phyloP scores from a whole-genome alignment of 2,797 vertebrate genomes.

The Pyrocephalus nanus region DNA sequence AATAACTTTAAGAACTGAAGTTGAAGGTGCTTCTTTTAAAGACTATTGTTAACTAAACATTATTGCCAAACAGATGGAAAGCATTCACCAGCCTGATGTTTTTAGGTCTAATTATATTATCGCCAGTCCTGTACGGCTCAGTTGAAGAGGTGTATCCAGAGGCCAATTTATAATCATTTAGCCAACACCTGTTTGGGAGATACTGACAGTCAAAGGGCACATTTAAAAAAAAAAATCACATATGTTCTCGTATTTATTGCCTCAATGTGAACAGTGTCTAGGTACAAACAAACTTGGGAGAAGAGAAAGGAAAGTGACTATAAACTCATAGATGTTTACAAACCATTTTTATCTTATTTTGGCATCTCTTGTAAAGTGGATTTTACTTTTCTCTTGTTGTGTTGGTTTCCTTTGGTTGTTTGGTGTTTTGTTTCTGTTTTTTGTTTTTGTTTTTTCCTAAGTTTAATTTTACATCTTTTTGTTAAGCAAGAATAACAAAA shows the following conservation, averaged over 20 bases:
- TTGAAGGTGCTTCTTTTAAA: slow-evolving; percentile 87
- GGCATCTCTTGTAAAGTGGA: background rate
- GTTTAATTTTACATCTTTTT: slow-evolving; percentile 6
- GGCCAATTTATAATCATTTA: slow-evolving; percentile 99
- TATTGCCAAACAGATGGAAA: slow-evolving; percentile 95
- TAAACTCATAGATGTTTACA: slow-evolving; percentile 34
- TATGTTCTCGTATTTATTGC: slow-evolving; percentile 83
- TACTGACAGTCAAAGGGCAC: slow-evolving; percentile 90
- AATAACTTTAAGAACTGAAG: slow-evolving; percentile 83
- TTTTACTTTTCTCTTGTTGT: background rate
- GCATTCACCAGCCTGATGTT: slow-evolving; percentile 91
- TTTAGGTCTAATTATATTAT: slow-evolving; percentile 97
- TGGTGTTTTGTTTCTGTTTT: background rate
- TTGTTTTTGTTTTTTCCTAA: too few species aligned
- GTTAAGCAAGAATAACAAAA: slow-evolving; percentile 20
- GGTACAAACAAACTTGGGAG: slow-evolving; percentile 73
- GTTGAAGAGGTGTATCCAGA: slow-evolving; percentile 95
- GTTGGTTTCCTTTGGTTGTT: background rate
- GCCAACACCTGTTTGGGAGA: slow-evolving; percentile 97
- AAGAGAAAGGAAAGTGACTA: slow-evolving; percentile 53
- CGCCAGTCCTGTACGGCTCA: slow-evolving; percentile 87
- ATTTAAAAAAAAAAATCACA: slow-evolving; percentile 82
- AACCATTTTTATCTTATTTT: slow-evolving; percentile 41
- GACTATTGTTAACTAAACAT: slow-evolving; percentile 86
- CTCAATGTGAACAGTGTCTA: slow-evolving; percentile 77